Conservation (phyloP, 2,797 vertebrate species). For the Arrhamphus sclerolepis region DNA sequence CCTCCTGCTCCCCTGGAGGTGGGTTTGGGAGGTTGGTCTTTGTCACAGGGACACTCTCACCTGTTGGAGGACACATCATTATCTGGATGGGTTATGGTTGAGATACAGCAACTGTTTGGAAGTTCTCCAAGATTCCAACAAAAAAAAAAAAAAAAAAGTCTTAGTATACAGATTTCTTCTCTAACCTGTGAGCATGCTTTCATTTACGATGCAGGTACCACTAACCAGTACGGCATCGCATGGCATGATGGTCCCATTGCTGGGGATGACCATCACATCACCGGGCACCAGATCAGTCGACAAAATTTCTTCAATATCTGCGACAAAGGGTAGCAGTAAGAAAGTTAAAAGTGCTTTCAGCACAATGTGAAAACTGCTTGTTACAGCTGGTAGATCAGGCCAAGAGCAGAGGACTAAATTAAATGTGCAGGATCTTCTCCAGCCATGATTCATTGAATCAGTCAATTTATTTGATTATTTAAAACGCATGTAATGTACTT, state of each 20-base stretch:
- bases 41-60: slow-evolving; percentile 97
- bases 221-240: slow-evolving; percentile 95
- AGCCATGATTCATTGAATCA: too few relatives aligned
- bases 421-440: not conserved
- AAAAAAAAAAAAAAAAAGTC: not conserved
- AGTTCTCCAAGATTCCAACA: too few relatives aligned
- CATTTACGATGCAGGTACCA: slow-evolving; percentile 98
- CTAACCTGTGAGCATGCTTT: slow-evolving; percentile 99
- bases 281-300: slow-evolving; percentile 97
- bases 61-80: slow-evolving; percentile 62
- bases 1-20: slow-evolving; percentile 75
- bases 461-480: too few relatives aligned
- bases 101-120: not conserved
- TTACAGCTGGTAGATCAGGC: too few relatives aligned
- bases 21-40: slow-evolving; percentile 96
- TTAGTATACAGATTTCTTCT: not conserved
- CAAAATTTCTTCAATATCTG: slow-evolving; percentile 92
- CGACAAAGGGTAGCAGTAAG: slow-evolving; percentile 7
- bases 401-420: not conserved
- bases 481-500: too few relatives aligned
- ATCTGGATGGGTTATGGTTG: not conserved
- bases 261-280: slow-evolving; percentile 92
- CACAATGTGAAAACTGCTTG: not conserved
- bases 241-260: slow-evolving; percentile 96
- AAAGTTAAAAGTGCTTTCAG: slow-evolving; percentile 7